Evolutionary conservation across 1,140 invertebrate species (phyloP), one percentile per base, ranked within the genome.

Genomic region (Neocloeon triangulifer): DNA sequence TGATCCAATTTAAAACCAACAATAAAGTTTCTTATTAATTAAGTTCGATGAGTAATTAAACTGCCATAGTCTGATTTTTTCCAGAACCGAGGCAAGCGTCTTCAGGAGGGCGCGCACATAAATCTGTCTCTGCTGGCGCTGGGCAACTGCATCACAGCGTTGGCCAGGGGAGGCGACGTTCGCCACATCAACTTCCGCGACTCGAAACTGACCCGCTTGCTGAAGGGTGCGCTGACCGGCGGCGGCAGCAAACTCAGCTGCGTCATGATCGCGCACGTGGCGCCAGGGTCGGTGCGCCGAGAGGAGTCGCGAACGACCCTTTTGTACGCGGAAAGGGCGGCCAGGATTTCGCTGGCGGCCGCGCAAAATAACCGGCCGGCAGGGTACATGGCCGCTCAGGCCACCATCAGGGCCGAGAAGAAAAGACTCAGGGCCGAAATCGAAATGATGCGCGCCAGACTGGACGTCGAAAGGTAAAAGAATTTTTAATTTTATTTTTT

Each of bases 201-300:
- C 51, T 91, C 84, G 8, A 96, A 96, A 53, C 55, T 96, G 23
- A 96, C 89, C 1, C 57, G 76, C 7, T 46, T 82, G 22, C 50
- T 82, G 19, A 77, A 79, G 37, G 76, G 94, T 44, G 80, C 85
- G 0, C 55, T 94, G 9, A 82, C 81, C 35, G 89, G 89, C 3
- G 85, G 88, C 45, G 91, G 84, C 45, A 62, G 70, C 32, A 78
- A n/a, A n/a, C n/a, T n/a, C n/a, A 61, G 59, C 37, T 71, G 89
- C 0, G 84, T 88, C 0, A 95, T 95, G 86, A 84, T 95, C 34
- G 89, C 88, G n/a, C 85, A 95, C 50, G 78, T 94, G 4, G 78
- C 77, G 9, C 80, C 88, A 0, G 71, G 74, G 8, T 59, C 60
- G 9, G 48, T 55, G 1, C 72, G 85, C 39, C 65, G 76, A 8